Evolutionary conservation across 2,797 vertebrate genomes (phyloP), one percentile per base, ranked within the genome.

Genomic region (Anas bahamensis): DNA sequence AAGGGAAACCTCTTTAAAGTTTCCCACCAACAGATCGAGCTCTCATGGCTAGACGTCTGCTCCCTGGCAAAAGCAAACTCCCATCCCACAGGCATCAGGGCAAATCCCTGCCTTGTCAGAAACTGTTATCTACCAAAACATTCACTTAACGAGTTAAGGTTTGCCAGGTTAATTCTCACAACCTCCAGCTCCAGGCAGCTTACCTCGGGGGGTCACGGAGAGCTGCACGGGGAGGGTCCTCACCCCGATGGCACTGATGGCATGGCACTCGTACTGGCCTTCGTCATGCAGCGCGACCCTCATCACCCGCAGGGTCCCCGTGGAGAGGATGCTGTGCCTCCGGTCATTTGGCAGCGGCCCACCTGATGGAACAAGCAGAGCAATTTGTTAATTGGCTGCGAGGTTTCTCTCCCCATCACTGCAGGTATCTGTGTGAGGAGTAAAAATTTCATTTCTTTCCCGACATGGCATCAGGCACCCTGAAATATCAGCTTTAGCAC

Each of bases 231-330:
- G 57, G 26, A 68, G 11, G 22, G 74, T 96, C 41, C 33, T 83
- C 57, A 91, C 96, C 0, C 98, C 97, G 4, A 97, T 95, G 42
- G 96, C 96, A 5, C 97, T 98, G 90, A 97, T 93, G 41, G 97
- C 97, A 2, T 98, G 98, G 79, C 98, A 98, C 22, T 98, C 97
- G 2, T 98, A 98, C 56, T 96, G 97, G 52, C 98, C 97, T 57
- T 96, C 95, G 90, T 98, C 97, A 2, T 96, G 96, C 71, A 96
- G 79, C 22, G 95, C 96, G 6, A 97, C 97, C 35, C 87, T 89
- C 14, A 76, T 63, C 60, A 98, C 59, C 22, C 95, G 26, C 82
- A 98, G 95, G 7, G 97, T 95, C 5, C 98, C 97, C 0, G 94
- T 97, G 84, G 96, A 78, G 72, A 97, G 95, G 85, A 98, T 55